These are phyloP conservation scores for Rhipidura dahli DNA, from an alignment of 2,113 vertebrate species.

Conservation along the genomic window DNA sequence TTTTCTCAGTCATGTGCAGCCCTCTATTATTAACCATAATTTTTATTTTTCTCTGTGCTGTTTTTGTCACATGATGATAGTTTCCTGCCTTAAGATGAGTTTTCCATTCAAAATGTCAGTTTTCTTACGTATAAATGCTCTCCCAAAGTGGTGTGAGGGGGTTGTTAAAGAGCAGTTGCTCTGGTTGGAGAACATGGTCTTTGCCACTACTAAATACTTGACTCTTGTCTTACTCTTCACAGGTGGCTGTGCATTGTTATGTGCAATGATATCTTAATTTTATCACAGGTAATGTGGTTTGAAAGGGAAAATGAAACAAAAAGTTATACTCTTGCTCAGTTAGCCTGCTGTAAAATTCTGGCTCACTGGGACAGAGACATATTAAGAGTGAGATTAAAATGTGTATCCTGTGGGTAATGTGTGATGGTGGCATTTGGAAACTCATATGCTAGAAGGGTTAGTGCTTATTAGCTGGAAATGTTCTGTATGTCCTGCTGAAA, in stretches of 20 bases:
- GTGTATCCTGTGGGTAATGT: not conserved
- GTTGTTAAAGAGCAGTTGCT: not conserved
- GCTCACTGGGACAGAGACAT: not conserved
- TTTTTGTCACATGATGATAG: not conserved
- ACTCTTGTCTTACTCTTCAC: not conserved
- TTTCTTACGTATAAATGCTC: not conserved
- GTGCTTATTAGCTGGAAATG: not conserved
- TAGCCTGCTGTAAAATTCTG: not conserved
- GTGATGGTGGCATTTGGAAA: constrained; percentile 22
- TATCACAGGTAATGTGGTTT: not conserved
- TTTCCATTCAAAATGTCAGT: not conserved
- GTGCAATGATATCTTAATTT: not conserved
- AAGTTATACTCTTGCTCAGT: not conserved
- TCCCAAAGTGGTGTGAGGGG: not conserved
- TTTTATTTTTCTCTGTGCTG: not conserved
- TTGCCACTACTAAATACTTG: not conserved
- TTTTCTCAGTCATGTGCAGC: not conserved
- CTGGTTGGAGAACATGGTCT: not conserved
- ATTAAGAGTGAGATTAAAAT: not conserved
- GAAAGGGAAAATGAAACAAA: constrained; percentile 12
- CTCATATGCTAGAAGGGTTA: not conserved
- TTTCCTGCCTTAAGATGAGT: not conserved
- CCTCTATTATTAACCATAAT: not conserved
- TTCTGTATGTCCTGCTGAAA: not conserved
- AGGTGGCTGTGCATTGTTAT: not conserved